phyloP scores from a whole-genome alignment of 2,888 invertebrate species.

The Zaprionus obscuricornis region DNA sequence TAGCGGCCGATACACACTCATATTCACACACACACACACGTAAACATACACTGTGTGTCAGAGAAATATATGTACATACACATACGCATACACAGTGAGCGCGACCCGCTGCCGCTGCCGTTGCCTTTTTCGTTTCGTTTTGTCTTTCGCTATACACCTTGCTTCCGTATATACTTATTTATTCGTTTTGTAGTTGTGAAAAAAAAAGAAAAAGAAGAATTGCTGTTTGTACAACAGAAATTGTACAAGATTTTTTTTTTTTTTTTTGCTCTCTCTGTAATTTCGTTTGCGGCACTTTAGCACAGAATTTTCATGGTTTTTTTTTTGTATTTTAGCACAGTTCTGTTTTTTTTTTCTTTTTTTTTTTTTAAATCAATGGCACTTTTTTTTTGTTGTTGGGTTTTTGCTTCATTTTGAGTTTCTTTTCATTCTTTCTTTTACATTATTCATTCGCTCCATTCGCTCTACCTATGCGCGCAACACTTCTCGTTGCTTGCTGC shows the following conservation, averaged over 20 bases:
- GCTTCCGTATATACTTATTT: conserved; percentile 73
- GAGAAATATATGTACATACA: conserved; percentile 6
- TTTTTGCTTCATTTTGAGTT: conserved; percentile 33
- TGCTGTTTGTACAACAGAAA: conserved; percentile 35
- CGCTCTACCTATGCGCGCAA: conserved; percentile 54
- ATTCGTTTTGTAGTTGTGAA: conserved; percentile 38
- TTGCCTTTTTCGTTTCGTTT: conserved; percentile 55
- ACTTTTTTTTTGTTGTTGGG: conserved; percentile 34
- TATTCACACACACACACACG: conserved; percentile 26
- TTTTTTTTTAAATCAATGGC: conserved; percentile 18
- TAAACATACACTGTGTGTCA: conserved; percentile 1
- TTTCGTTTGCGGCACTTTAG: conserved; percentile 37
- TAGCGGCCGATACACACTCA: conserved; percentile 26
- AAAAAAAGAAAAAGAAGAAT: conserved; percentile 43
- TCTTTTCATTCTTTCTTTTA: conserved; percentile 19
- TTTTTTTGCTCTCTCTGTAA: conserved; percentile 1
- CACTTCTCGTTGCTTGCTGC: conserved; percentile 57
- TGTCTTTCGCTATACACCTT: conserved; percentile 69
- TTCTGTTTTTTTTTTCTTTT: conserved; percentile 10
- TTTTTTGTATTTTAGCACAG: conserved; percentile 23
- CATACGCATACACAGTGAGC: conserved; percentile 30
- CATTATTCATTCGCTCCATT: conserved; percentile 31
- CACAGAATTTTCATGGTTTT: conserved; percentile 14
- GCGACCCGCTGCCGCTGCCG: conserved; percentile 50
- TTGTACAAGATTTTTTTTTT: conserved; percentile 26